Base-by-base conservation (phyloP, 92 coral and sea anemone genomes). In the Zoanthus sociatus region DNA sequence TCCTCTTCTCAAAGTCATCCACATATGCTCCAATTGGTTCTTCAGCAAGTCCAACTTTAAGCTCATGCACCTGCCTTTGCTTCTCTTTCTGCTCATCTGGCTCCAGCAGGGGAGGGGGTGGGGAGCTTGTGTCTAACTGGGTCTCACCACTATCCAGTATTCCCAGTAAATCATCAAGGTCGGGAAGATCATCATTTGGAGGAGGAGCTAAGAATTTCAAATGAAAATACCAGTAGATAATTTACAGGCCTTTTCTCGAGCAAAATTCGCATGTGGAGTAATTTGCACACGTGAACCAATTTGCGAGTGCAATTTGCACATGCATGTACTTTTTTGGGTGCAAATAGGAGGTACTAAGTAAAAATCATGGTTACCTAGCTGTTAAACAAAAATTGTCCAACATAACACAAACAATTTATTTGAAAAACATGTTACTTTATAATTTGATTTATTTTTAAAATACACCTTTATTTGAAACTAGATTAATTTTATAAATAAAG, bases 1-100 rank as follows among this genome's bases (percentile, higher is more conserved):
- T 93, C 71, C 92, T 86, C 86, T 92, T 95, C 76, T 97, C 94
- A 94, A 97, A 97, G 63, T 97, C 94, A 64, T 97, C 98, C 72
- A 90, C 90, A 78, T 97, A 95, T 13, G 90, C 84, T 30, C 90
- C 92, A 26, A 97, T 93, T 54, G 93, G 90, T 63, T 95, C 95
- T 17, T 95, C 98, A 31, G 96, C 99, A 72, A 97, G 86, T 31
- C 98, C 97, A 21, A 92, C 92, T 83, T 95, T 97, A 16, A 97
- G 93, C 53, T 93, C 99, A 26, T 97, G 94, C 4, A 97, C 90
- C 33, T 93, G 93, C 15, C 91, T 85, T 83, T 92, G 94, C 63
- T 97, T 94, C 18, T 92, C 91, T 50, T 83, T 88, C 78, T 95
- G 96, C 51, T 97, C 98, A 70, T 95, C 97, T 1, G 95, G 98